Percentiles rank a stretch among this genome's conserved stretches.
phyloP scores from a whole-genome alignment of 2,888 invertebrate species.

The Himalopsyche kuldschensis region DNA sequence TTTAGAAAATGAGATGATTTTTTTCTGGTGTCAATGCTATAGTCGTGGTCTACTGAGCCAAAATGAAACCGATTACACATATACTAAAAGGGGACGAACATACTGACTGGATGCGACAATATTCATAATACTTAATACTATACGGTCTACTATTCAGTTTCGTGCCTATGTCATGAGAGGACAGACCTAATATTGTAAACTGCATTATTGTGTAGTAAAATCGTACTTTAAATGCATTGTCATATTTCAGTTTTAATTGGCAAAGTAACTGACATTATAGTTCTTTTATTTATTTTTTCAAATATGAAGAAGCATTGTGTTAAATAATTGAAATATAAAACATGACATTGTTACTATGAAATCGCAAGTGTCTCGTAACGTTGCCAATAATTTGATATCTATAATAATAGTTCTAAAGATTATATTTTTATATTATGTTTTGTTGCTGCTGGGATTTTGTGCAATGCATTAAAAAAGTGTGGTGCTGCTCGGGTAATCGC shows the following conservation, averaged over 20 bases:
- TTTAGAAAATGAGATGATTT: neutral
- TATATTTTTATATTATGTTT: slow-evolving; percentile 1
- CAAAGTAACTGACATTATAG: neutral
- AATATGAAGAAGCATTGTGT: too few species aligned
- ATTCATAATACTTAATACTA: neutral
- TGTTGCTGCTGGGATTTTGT: slow-evolving; percentile 53
- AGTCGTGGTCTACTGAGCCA: neutral
- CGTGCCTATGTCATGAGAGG: neutral
- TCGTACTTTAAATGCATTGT: neutral
- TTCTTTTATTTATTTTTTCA: neutral
- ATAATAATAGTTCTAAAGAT: neutral
- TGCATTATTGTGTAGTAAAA: neutral
- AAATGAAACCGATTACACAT: neutral
- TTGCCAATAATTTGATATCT: neutral
- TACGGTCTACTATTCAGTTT: neutral
- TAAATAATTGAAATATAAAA: too few species aligned
- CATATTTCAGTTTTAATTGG: neutral
- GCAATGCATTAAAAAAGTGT: slow-evolving; percentile 55
- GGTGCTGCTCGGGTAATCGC: slow-evolving; percentile 58
- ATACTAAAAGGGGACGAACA: neutral
- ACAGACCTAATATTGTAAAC: neutral
- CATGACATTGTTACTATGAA: neutral
- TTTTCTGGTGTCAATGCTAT: neutral
- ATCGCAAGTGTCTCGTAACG: neutral
- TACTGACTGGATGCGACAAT: neutral